Conservation (phyloP, 2,113 vertebrate species). For the Leptocoma aspasia region DNA sequence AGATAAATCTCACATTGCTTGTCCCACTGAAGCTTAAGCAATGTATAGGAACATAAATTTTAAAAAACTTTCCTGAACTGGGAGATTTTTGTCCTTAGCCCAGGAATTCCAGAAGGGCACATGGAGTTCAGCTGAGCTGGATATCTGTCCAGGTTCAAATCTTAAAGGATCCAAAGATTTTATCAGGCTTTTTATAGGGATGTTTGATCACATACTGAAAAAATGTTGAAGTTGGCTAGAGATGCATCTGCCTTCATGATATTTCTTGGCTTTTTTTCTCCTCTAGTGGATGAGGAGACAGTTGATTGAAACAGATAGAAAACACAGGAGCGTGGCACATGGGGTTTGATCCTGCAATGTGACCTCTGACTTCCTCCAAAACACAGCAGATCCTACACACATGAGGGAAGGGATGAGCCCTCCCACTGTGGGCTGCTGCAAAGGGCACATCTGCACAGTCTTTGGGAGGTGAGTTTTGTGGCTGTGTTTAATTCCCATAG, state of each 20-base stretch:
- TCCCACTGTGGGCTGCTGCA: neutral
- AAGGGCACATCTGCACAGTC: neutral
- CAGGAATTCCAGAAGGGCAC: conserved; percentile 15
- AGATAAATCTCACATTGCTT: neutral
- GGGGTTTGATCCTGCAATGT: neutral
- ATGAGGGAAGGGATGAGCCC: neutral
- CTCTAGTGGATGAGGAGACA: neutral
- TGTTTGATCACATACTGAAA: conserved; percentile 23
- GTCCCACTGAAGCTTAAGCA: neutral
- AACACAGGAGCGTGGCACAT: rapidly evolving
- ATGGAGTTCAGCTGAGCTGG: neutral
- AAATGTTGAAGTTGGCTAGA: conserved; percentile 20
- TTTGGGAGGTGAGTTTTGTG: neutral
- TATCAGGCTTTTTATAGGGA: neutral
- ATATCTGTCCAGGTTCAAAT: neutral
- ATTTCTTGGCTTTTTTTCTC: neutral
- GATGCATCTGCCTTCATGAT: neutral
- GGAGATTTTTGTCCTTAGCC: neutral
- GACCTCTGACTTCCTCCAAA: neutral
- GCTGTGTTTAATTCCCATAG: neutral
- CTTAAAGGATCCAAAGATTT: conserved; percentile 3
- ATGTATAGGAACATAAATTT: conserved; percentile 1
- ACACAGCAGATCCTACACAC: neutral
- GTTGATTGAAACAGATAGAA: neutral
- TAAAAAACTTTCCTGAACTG: neutral